Evolutionary conservation across 2,797 vertebrate genomes (phyloP), one percentile per base, ranked within the genome.

Genomic region (Scyliorhinus canicula): DNA sequence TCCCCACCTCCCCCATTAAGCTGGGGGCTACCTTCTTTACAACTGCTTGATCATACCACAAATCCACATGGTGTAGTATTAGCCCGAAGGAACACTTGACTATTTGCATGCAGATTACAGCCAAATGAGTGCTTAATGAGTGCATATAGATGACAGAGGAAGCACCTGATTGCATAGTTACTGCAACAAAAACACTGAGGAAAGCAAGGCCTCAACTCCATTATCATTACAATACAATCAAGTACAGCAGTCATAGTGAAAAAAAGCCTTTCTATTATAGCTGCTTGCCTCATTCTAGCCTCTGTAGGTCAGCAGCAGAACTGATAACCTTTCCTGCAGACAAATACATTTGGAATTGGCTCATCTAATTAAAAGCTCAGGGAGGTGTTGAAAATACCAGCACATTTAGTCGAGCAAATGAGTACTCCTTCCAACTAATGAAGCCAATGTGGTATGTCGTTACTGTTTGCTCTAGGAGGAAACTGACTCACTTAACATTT

Each of bases 401-500:
- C 97, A 97, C 97, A 97, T 12, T 96, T 96, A 97, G 95, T 95
- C 95, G 96, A 95, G 96, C 95, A 96, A 97, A 97, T 95, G 96
- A 97, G 95, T 95, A 95, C 96, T 95, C 96, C 97, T 97, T 97
- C 97, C 96, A 96, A 97, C 97, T 96, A 96, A 96, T 96, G 97
- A 96, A 96, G 96, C 96, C 96, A 96, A 97, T 94, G 93, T 74
- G 97, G 96, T 97, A 96, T 95, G 97, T 95, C 90, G 96, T 96
- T 96, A 96, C 96, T 97, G 96, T 98, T 98, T 97, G 97, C 96
- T 97, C 97, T 97, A 96, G 97, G 97, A 98, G 97, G 97, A 98
- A 98, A 98, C 97, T 98, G 98, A 98, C 97, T 98, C 98, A 98
- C 97, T 98, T 98, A 98, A 97, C 98, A 98, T 98, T 98, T 98